A percentile compares a stretch with the other conserved stretches of the same genome.
Evolutionary conservation across 2,113 vertebrate species (phyloP).

Genomic region (Vidua chalybeata): DNA sequence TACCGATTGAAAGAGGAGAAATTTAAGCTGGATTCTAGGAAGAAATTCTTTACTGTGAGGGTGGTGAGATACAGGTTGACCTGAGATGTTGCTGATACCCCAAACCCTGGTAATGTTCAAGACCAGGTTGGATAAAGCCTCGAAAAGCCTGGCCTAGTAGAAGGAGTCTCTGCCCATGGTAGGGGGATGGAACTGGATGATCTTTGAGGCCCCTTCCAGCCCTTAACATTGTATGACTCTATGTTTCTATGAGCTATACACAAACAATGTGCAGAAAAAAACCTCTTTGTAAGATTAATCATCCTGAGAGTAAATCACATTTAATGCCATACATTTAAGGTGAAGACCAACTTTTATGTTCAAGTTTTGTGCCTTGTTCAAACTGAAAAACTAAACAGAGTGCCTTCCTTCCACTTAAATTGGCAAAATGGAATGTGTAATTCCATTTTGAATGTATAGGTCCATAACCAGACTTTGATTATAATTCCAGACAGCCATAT

Average conservation of each 20-base stretch:
- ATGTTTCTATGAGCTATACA: background rate
- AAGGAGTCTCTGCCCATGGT: too few relatives aligned
- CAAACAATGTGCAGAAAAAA: background rate
- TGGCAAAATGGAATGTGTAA: background rate
- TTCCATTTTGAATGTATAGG: background rate
- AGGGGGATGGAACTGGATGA: background rate
- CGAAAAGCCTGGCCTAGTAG: background rate
- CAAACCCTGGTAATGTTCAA: background rate
- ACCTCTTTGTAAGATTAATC: fast-evolving
- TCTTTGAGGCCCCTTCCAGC: background rate
- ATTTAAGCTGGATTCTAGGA: background rate
- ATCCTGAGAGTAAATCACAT: background rate
- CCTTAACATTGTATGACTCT: background rate
- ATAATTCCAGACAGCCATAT: background rate
- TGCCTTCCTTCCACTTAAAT: background rate
- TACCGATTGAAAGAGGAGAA: background rate
- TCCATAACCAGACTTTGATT: background rate
- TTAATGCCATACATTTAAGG: background rate
- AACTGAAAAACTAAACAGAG: background rate
- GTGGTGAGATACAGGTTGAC: background rate
- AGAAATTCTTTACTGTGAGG: background rate
- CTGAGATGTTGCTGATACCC: background rate
- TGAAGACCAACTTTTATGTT: background rate
- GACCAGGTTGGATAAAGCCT: background rate
- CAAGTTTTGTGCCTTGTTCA: background rate